Evolutionary conservation across 2,113 vertebrate genomes (phyloP).

Genomic region (Choloepus hoffmanni): DNA sequence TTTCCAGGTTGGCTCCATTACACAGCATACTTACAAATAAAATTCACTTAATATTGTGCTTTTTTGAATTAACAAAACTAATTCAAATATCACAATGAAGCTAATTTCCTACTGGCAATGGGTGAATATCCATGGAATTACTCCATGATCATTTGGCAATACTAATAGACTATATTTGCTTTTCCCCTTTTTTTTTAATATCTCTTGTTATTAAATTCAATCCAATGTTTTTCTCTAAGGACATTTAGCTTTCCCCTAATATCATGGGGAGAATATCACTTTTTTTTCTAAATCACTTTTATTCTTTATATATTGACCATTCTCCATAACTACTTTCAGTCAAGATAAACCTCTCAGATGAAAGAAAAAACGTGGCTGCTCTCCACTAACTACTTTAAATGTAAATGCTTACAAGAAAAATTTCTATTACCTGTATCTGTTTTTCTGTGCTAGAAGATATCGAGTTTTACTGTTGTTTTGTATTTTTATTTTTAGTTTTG

Average conservation of each 20-base stretch:
- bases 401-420: not conserved
- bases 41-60: not conserved
- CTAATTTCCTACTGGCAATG: not conserved
- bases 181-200: not conserved
- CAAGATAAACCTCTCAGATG: not conserved
- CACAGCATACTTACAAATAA: not conserved
- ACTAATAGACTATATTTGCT: not conserved
- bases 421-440: not conserved
- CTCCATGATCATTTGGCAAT: not conserved
- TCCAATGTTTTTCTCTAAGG: not conserved
- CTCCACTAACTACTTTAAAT: not conserved
- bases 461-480: not conserved
- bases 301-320: not conserved
- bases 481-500: not conserved
- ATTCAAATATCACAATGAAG: not conserved
- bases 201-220: not conserved
- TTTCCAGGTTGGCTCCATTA: not conserved
- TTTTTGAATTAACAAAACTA: constrained; percentile 6
- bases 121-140: not conserved
- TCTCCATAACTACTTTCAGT: not conserved
- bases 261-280: not conserved
- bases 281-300: not conserved
- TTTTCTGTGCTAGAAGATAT: not conserved
- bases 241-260: not conserved
- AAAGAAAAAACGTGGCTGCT: not conserved